A percentile compares a stretch with the other conserved stretches of the same genome.
phyloP scores from a whole-genome alignment of 2,888 invertebrate genomes.

The Ectemnius cavifrons region DNA sequence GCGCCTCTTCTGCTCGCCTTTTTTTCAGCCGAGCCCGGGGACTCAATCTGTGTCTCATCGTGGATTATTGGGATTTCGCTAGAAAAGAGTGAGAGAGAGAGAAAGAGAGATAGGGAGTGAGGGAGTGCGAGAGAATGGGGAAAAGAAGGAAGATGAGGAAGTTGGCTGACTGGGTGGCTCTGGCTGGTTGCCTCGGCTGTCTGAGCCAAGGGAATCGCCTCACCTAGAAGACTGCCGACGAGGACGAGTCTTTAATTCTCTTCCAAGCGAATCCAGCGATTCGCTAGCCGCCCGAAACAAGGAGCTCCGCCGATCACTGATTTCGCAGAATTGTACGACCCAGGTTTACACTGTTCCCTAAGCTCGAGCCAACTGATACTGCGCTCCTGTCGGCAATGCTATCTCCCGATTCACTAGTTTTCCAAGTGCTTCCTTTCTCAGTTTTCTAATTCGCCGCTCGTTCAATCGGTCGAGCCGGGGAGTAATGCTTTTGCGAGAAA shows the following conservation, averaged over 20 bases:
- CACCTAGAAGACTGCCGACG: constrained; percentile 52
- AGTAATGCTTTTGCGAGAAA: no score
- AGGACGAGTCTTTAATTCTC: constrained; percentile 60
- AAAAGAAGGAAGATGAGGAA: constrained; percentile 20
- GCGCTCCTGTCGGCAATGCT: constrained; percentile 21
- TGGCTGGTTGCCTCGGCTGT: constrained; percentile 31
- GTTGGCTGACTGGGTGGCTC: constrained; percentile 41
- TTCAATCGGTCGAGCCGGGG: background rate
- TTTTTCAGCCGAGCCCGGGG: constrained; percentile 51
- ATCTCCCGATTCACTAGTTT: constrained; percentile 24
- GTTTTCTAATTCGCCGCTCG: background rate
- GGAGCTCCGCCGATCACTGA: constrained; percentile 47
- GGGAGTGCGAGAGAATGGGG: constrained; percentile 48
- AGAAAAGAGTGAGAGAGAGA: constrained; percentile 45
- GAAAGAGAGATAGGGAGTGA: constrained; percentile 11
- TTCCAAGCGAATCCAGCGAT: constrained; percentile 34
- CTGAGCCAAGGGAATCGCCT: constrained; percentile 27
- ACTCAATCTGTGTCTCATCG: constrained; percentile 77
- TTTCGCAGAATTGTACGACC: constrained; percentile 48
- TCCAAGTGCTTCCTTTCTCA: background rate
- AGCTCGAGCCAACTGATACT: constrained; percentile 14
- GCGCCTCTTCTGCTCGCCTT: constrained; percentile 22
- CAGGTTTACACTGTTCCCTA: constrained; percentile 38
- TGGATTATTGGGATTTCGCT: constrained; percentile 76
- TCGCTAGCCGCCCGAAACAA: constrained; percentile 37